Evolutionary conservation across 1,140 invertebrate species (phyloP), one percentile per base, ranked within the genome.

Genomic region (Drosophila truncata): DNA sequence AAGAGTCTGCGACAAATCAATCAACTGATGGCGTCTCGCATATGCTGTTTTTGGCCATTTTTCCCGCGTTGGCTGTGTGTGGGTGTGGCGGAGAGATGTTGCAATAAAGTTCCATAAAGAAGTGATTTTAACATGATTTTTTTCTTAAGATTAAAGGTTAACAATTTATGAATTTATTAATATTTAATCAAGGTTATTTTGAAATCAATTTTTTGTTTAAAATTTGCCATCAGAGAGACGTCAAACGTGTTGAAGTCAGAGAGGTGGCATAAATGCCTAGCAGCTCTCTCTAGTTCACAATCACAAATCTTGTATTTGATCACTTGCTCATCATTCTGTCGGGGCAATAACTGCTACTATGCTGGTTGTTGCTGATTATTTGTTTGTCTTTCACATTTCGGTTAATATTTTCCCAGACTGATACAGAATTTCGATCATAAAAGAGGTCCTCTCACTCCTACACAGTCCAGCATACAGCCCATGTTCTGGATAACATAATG

Each of bases 1-100:
- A 70, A 84, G 64, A 73, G 44, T 50, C 54, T 75, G 80, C 57
- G 31, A 64, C 49, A 67, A 72, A 50, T 84, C 82, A 84, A 86
- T 84, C 82, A 84, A 46, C 41, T 44, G 37, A 31, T 10, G 41
- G 23, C 41, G 35, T 58, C 29, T 13, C 25, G 33, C 65, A 58
- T 27, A 44, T 44, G 47, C n/a, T 44, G 27, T 3, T 14, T 33
- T 35, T 23, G 13, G 13, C 18, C 25, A 39, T 47, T 31, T 71
- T 14, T 41, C 20, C 23, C 18, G 27, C 65, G n/a, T 25, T 33
- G 18, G 9, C 8, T 11, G 31, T 18, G 8, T 33, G 8, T 31
- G 33, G 13, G n/a, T 9, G 14, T 23, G 18, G 16, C 9, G 37
- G 8, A 16, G 5, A 13, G 7, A 2, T 54, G 31, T 52, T 8